Evolutionary conservation across 2,888 invertebrate genomes (phyloP).

Genomic region (Dynastes tityus): DNA sequence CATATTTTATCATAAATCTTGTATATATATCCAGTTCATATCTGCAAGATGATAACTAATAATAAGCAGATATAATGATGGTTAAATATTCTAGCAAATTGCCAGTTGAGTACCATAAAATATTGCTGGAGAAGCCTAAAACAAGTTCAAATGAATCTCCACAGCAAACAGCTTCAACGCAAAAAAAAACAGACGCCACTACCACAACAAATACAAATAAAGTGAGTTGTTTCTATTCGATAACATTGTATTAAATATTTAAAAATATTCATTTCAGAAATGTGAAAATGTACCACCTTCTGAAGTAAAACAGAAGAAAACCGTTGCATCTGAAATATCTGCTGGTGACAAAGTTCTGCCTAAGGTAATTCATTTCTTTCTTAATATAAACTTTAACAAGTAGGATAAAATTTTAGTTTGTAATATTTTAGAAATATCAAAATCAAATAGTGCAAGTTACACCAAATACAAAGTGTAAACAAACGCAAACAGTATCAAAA

Average conservation of each 20-base stretch:
- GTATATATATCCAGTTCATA: too few species aligned
- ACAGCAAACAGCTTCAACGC: not conserved
- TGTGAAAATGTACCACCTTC: not conserved
- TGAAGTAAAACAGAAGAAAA: slow-evolving; percentile 18
- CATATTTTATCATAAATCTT: too few species aligned
- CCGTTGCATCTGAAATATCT: not conserved
- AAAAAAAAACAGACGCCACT: not conserved
- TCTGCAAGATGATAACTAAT: too few species aligned
- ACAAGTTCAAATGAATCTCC: not conserved
- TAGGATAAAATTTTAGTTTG: not conserved
- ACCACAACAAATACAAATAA: not conserved
- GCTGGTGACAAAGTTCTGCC: not conserved
- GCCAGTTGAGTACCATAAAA: slow-evolving; percentile 2
- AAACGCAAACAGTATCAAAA: slow-evolving; percentile 16
- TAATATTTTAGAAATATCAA: slow-evolving; percentile 23
- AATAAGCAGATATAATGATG: too few species aligned
- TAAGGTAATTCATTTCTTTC: not conserved
- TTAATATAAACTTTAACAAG: not conserved
- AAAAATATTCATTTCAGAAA: not conserved
- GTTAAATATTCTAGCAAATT: slow-evolving; percentile 13
- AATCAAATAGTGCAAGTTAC: slow-evolving; percentile 21
- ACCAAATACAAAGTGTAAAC: slow-evolving; percentile 24
- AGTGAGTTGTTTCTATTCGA: not conserved
- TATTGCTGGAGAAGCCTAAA: not conserved
- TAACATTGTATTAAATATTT: not conserved